Base-by-base conservation (phyloP, 2,113 vertebrate genomes). In the Etheostoma spectabile region DNA sequence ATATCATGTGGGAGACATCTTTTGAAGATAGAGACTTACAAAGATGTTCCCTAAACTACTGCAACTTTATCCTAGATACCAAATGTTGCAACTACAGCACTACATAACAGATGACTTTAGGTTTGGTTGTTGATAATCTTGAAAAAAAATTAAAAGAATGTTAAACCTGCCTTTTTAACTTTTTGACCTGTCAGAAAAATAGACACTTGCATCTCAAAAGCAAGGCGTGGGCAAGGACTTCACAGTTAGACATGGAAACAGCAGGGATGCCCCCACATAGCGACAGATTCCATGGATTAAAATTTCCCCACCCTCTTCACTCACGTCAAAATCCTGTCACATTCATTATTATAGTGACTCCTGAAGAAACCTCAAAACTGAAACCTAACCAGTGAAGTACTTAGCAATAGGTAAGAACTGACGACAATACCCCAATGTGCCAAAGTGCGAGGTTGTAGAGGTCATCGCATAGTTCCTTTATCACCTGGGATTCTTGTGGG, bases 221-320 rank as follows among this genome's bases (percentile, higher is more conserved):
- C 6, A 75, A 67, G 33, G 53, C 64, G 77, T 77, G 33, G 74
- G 73, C 24, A 51, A 68, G 4, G 46, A 24, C 15, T 14, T 66
- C 8, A 4, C 22, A 52, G 3, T 16, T 5, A 79, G 33, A 77
- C 15, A 52, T 83, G 79, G 88, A 89, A 91, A 90, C 64, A 65
- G 53, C 33, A 84, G 73, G 82, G 86, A 80, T 83, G 57, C 67
- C 86, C 87, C 76, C 45, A 61, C 6, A 8, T 0, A 15, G 60
- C 2, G 8, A 77, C 48, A 65, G 33, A 87, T 88, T 89, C 88
- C 85, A 93, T 85, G 83, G 89, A 93, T 87, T 72, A 88, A 91
- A 93, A 84, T 91, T 91, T 85, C 87, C 88, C 86, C 89, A 87
- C 83, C 82, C 35, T 71, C 82, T 73, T 53, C 11, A 63, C 3